Conservation (phyloP, 2,113 vertebrate genomes). For the Laterallus jamaicensis region DNA sequence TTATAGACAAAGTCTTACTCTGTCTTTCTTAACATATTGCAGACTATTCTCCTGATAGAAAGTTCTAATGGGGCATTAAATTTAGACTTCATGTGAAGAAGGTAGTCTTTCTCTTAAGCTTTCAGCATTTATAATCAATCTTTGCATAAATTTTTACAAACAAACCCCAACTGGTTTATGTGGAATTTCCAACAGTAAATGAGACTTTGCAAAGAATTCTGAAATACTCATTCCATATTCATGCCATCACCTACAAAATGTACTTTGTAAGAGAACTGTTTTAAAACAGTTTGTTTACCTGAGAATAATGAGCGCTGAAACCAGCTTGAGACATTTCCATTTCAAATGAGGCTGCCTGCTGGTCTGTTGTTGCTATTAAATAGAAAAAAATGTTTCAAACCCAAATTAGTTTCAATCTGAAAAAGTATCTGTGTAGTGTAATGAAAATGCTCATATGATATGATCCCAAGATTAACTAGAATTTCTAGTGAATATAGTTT, state of each 20-base stretch:
- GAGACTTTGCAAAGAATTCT: not conserved
- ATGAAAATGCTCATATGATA: not conserved
- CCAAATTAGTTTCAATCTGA: not conserved
- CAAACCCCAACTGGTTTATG: not conserved
- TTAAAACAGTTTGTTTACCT: slow-evolving; percentile 74
- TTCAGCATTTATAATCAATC: not conserved
- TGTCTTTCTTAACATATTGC: not conserved
- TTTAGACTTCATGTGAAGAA: not conserved
- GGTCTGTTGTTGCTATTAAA: slow-evolving; percentile 85
- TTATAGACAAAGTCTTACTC: not conserved
- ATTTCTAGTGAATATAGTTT: not conserved
- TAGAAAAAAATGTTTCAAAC: not conserved
- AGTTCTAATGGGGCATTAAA: not conserved
- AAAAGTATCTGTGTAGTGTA: not conserved
- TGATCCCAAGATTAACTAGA: not conserved
- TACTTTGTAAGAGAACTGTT: not conserved
- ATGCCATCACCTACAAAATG: not conserved
- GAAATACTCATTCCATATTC: not conserved
- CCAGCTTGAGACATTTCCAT: slow-evolving; percentile 99
- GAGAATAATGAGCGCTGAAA: slow-evolving; percentile 91
- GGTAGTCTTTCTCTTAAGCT: not conserved
- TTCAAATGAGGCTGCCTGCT: slow-evolving; percentile 88
- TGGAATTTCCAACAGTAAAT: not conserved
- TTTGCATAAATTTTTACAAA: not conserved
- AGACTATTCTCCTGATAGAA: not conserved